Base-by-base conservation (phyloP, 2,888 invertebrate species). In the Steromphala cineraria region DNA sequence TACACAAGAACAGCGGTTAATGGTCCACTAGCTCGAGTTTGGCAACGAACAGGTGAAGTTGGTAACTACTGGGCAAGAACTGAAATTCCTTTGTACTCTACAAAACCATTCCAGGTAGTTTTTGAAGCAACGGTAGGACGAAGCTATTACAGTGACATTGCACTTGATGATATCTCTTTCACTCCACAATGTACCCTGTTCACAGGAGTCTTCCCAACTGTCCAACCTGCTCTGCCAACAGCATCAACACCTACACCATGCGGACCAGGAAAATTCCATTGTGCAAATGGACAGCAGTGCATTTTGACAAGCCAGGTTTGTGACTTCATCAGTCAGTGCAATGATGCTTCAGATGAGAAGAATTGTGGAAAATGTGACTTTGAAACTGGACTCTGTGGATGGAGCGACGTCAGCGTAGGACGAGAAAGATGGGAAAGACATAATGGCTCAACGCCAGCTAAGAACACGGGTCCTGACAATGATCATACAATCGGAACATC, bases 111-210 rank as follows among this genome's bases (percentile, higher is more conserved):
- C 82, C 90, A 92, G 82, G 84, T 92, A 7, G 86, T 92, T 5
- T 86, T 92, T 76, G 91, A 92, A 75, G 91, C 86, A 55, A 85
- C 83, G 13, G 89, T 90, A 24, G 91, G 91, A 10, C 79, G 83
- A n/a, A 83, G 87, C 71, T 84, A 81, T 75, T 81, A 84, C 40
- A 87, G 89, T 62, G 89, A 91, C 71, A 91, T 92, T 77, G 92
- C 91, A n/a, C 86, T 92, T 77, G 92, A 92, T 86, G 92, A 92
- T 84, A 84, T 91, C 13, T 85, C 89, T 8, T 90, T 92, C 80
- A 89, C 90, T 4, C 87, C 87, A 19, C 84, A 81, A 7, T 92
- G 92, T 84, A 74, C 84, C 3, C 71, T 84, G 21, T 88, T 81
- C 79, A 81, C 80, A 21, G 89, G 88, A 19, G 21, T 79, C 13